phyloP scores from a whole-genome alignment of 2,113 vertebrate genomes.

The Sinocyclocheilus anophthalmus region DNA sequence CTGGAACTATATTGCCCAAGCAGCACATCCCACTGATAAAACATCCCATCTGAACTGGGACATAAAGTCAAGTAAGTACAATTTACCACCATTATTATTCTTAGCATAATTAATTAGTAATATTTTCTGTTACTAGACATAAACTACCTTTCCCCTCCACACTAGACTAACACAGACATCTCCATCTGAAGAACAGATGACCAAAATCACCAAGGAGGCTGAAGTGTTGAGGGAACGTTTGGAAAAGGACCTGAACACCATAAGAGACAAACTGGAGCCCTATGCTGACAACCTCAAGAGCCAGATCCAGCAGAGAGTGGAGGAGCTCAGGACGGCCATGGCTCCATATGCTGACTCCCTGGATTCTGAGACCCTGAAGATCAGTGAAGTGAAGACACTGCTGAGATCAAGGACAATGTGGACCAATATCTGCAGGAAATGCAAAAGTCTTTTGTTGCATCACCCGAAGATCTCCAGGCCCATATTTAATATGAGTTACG shows the following conservation, averaged over 20 bases:
- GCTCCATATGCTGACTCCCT: conserved; percentile 59
- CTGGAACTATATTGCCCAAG: no score
- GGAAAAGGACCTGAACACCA: conserved; percentile 60
- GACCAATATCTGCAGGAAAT: conserved; percentile 66
- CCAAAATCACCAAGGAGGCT: conserved; percentile 64
- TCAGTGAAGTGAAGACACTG: conserved; percentile 51
- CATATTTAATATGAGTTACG: conserved; percentile 46
- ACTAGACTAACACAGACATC: no score
- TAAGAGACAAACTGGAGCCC: conserved; percentile 64
- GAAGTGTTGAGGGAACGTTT: conserved; percentile 68
- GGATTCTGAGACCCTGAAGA: conserved; percentile 62
- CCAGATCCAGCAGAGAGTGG: conserved; percentile 78
- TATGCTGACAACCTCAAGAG: conserved; percentile 75
- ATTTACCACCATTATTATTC: no score
- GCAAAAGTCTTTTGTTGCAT: conserved; percentile 63
- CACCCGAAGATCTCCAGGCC: conserved; percentile 65
- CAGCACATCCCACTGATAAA: no score
- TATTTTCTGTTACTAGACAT: no score
- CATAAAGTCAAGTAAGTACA: no score
- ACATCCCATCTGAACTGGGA: no score
- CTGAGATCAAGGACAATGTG: conserved; percentile 66
- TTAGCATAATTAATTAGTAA: no score
- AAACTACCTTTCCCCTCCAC: no score
- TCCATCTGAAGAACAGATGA: conserved; percentile 56
- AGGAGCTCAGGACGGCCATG: conserved; percentile 71